A percentile compares a stretch with the other conserved stretches of the same genome.
phyloP scores from a whole-genome alignment of 2,113 vertebrate species.

The Todiramphus saurophagus region DNA sequence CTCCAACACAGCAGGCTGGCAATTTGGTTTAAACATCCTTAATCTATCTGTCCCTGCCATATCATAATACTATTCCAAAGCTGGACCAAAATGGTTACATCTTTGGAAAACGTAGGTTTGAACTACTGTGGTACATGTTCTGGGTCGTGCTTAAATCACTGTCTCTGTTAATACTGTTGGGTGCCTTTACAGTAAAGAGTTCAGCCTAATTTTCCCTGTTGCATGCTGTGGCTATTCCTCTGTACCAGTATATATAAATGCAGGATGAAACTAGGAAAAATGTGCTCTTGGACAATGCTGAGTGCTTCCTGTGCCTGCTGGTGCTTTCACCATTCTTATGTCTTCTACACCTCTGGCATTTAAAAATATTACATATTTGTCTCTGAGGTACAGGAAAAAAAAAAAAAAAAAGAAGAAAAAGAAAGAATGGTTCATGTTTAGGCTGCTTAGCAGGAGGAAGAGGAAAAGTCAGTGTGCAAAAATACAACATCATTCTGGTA shows the following conservation, averaged over 20 bases:
- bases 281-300: background rate
- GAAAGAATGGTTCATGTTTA: background rate
- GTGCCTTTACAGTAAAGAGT: background rate
- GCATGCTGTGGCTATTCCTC: background rate
- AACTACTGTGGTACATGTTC: background rate
- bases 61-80: background rate
- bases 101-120: background rate
- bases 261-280: background rate
- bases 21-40: background rate
- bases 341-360: background rate
- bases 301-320: background rate
- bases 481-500: background rate
- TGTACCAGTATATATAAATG: background rate
- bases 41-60: background rate
- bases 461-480: background rate
- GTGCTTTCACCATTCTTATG: background rate
- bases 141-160: background rate
- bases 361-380: background rate
- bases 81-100: background rate
- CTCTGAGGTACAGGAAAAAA: background rate
- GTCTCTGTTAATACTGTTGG: background rate
- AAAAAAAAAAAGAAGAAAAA: background rate
- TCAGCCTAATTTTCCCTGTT: background rate
- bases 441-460: background rate
- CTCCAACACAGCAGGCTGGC: background rate